phyloP scores from a whole-genome alignment of 2,888 invertebrate species.

The Polyommatus icarus region DNA sequence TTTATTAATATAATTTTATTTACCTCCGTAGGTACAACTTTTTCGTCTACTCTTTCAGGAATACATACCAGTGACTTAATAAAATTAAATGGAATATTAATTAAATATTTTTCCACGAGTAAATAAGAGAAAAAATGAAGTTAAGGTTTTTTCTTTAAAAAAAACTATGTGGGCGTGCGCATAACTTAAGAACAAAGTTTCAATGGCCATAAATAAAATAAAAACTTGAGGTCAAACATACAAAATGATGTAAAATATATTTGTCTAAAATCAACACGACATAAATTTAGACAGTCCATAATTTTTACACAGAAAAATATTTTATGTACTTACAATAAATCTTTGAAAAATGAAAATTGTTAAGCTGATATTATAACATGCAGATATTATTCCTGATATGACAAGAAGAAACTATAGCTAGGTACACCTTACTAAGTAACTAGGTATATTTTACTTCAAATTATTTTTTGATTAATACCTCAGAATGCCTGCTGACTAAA shows the following conservation, averaged over 20 bases:
- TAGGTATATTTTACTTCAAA: too few relatives aligned
- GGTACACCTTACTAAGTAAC: too few relatives aligned
- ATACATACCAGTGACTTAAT: background rate
- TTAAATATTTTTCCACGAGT: background rate
- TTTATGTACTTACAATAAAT: background rate
- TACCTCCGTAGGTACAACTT: background rate
- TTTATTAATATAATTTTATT: slow-evolving; percentile 50
- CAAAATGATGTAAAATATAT: background rate
- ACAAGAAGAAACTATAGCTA: too few relatives aligned
- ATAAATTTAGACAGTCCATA: background rate
- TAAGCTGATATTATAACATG: background rate
- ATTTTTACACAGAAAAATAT: background rate
- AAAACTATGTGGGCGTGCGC: background rate
- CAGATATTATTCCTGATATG: too few relatives aligned
- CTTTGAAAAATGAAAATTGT: background rate
- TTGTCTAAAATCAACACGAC: slow-evolving; percentile 5
- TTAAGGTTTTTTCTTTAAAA: background rate
- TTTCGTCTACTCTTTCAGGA: background rate
- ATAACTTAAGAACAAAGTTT: background rate
- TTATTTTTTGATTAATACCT: too few relatives aligned
- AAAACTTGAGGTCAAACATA: slow-evolving; percentile 5
- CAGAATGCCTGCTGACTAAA: too few relatives aligned
- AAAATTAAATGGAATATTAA: too few relatives aligned
- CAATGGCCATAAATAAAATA: background rate
- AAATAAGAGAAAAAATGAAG: background rate